Conservation (phyloP, 2,888 invertebrate species). For the Ashinkailepas kermadecensis region DNA sequence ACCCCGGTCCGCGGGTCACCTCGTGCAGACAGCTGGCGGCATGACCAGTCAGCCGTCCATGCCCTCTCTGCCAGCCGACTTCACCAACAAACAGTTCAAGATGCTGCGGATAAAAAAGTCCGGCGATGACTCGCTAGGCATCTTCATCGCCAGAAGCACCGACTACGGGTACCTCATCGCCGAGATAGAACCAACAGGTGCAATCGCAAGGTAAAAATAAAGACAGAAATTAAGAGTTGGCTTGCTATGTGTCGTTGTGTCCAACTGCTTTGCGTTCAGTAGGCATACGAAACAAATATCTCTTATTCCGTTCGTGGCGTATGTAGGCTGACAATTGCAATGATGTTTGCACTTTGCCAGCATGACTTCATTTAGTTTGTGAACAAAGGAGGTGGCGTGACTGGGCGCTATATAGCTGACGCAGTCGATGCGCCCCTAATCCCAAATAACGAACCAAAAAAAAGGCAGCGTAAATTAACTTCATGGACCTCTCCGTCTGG, state of each 20-base stretch:
- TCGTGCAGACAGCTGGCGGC: background rate
- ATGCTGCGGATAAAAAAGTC: conserved; percentile 56
- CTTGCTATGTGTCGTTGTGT: conserved; percentile 35
- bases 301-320: too few species aligned
- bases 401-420: too few species aligned
- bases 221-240: background rate
- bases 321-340: too few species aligned
- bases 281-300: too few species aligned
- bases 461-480: too few species aligned
- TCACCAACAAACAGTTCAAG: conserved; percentile 35
- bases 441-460: too few species aligned
- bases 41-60: background rate
- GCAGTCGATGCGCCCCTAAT: too few species aligned
- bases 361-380: too few species aligned
- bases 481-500: too few species aligned
- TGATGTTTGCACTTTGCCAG: too few species aligned
- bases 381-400: too few species aligned
- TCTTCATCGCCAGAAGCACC: conserved; percentile 30
- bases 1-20: conserved; percentile 11
- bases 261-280: too few species aligned
- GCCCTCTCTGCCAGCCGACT: background rate
- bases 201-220: conserved; percentile 49
- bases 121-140: conserved; percentile 38
- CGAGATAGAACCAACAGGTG: conserved; percentile 54
- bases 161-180: conserved; percentile 45